Percentiles rank a stretch among this genome's conserved stretches.
Conservation (phyloP, 2,888 invertebrate genomes). For the Polietes domitor region DNA sequence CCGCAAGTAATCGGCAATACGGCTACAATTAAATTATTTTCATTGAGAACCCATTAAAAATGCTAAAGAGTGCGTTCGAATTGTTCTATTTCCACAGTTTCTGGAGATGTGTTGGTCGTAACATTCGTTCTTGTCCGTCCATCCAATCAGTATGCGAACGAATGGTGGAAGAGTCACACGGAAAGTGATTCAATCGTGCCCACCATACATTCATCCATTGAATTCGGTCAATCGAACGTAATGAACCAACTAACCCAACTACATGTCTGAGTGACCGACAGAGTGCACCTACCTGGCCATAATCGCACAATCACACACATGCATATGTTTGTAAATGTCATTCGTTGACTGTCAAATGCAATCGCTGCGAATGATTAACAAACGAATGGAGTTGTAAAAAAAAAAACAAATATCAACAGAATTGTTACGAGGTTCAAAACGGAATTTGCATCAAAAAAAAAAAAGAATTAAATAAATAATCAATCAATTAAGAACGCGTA, state of each 20-base stretch:
- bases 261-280: neutral
- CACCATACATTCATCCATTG: neutral
- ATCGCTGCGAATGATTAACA: neutral
- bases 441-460: neutral
- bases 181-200: slow-evolving; percentile 2
- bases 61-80: slow-evolving; percentile 22
- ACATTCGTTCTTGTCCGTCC: neutral
- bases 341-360: neutral
- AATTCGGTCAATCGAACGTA: neutral
- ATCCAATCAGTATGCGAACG: neutral
- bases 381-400: neutral
- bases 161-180: slow-evolving; percentile 22
- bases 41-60: slow-evolving; percentile 43
- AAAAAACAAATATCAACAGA: neutral
- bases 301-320: too few species aligned
- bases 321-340: neutral
- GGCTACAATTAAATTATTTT: slow-evolving; percentile 50
- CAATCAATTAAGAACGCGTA: neutral
- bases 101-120: slow-evolving; percentile 1
- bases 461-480: neutral
- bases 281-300: too few species aligned
- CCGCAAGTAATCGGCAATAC: neutral
- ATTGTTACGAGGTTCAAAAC: neutral
- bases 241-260: neutral
- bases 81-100: neutral